Evolutionary conservation across 2,113 vertebrate species (phyloP), one percentile per base, ranked within the genome.

Genomic region (Chionis minor): DNA sequence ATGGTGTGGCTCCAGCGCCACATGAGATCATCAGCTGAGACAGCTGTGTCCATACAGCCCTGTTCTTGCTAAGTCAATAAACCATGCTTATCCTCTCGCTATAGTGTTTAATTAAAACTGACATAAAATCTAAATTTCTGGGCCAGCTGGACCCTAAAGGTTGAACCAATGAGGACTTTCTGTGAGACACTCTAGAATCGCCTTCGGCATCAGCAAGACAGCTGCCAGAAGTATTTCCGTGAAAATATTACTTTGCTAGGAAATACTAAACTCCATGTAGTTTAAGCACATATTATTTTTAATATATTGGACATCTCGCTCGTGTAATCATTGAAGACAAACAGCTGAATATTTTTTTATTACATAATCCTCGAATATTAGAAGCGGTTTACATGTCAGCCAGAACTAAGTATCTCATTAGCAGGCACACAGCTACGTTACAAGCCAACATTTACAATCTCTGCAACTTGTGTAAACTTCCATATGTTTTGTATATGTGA

Each of bases 381-480:
- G 42, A 81, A 88, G 33, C 4, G 1, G 67, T 93, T 93, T 65
- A 24, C 54, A n/a, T 51, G 92, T 88, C 75, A 94, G 90, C n/a
- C 59, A 95, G 85, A 92, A 90, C 83, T 86, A 86, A 94, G 55
- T 80, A 58, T 38, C 93, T 96, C 90, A 91, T 97, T 94, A 97
- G 59, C 12, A 97, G 90, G 94, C 96, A 88, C 22, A 70, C 96
- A 97, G 96, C 97, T 97, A 95, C 92, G 90, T 74, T 94, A 92
- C 96, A 95, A 95, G 96, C 94, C 97, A 97, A 85, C 94, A 94
- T 94, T 97, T 96, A 95, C 84, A 96, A 95, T 82, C 97, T 96
- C 96, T 94, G 94, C 95, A 82, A 78, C 87, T 82, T 56, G 65
- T 84, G 42, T 81, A 97, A 88, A 81, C 88, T 95, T 93, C 97